Evolutionary conservation across 1,140 invertebrate genomes (phyloP).

Genomic region (Cyclargus thomasi): DNA sequence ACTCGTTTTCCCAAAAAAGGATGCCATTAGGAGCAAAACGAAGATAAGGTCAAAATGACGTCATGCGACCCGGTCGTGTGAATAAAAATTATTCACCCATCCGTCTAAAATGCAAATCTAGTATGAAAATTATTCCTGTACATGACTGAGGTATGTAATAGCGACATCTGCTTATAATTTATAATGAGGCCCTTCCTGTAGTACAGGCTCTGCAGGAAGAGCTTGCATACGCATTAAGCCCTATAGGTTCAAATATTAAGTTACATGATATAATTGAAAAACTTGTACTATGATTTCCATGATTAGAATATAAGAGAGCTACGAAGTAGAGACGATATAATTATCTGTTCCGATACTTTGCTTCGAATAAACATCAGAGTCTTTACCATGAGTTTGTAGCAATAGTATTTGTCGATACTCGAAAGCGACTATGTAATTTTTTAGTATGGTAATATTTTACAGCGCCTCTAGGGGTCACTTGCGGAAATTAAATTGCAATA

Average conservation of each 20-base stretch:
- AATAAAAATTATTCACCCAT: background rate
- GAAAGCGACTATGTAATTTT: too few species aligned
- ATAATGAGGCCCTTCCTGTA: conserved; percentile 10
- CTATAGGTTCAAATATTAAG: background rate
- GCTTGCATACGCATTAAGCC: conserved; percentile 13
- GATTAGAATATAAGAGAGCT: background rate
- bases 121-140: background rate
- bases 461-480: too few species aligned
- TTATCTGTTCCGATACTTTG: too few species aligned
- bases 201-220: conserved; percentile 9
- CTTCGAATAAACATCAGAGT: too few species aligned
- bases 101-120: background rate
- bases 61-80: background rate
- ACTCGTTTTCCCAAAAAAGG: background rate
- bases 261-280: conserved; percentile 12
- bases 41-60: background rate
- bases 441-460: too few species aligned
- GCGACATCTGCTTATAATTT: conserved; percentile 13
- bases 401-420: too few species aligned
- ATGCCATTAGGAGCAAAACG: background rate
- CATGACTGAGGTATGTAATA: conserved; percentile 6
- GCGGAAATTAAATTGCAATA: too few species aligned
- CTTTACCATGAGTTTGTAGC: too few species aligned
- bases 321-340: background rate
- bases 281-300: background rate